Base-by-base conservation (phyloP, 2,113 vertebrate genomes). In the Strix uralensis region DNA sequence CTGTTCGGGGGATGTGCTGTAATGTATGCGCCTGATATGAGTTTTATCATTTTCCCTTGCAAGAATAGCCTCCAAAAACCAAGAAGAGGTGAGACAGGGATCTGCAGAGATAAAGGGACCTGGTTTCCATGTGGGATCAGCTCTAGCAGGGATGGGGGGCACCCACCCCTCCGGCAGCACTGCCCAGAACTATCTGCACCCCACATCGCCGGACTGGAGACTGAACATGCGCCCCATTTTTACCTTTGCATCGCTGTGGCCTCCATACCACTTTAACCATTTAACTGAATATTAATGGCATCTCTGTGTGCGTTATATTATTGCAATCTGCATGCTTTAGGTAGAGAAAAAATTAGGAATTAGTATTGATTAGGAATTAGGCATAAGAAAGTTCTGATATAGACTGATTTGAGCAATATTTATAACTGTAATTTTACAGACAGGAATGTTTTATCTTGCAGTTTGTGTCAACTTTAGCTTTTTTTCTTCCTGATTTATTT, bases 191-290 rank as follows among this genome's bases (percentile, higher is more conserved):
- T 13, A 7, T 15, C 40, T 42, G 71, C 17, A 34, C 40, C 42
- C 78, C 57, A 9, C 16, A 2, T 21, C 1, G 1, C 42, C 10
- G 0, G 0, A 15, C 34, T 27, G 42, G 65, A 62, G n/a, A 13
- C 3, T 4, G 38, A 67, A n/a, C 32, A 10, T 1, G 13, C 0
- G 0, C 10, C 42, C 22, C 20, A 1, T 19, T 81, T 88, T 40
- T 9, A 59, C 23, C 22, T 69, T 57, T 34, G 47, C 22, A 11
- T 42, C 36, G n/a, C 62, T 78, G 44, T 34, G 54, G 18, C 27
- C 38, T 73, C 55, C 26, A 0, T 4, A 20, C 18, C n/a, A 27
- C 13, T 87, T 88, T 59, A 77, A 77, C 63, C n/a, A 30, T 79
- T 59, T 73, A 36, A 59, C 8, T 38, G 51, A 74, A 23, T 10